Evolutionary conservation across 2,113 vertebrate species (phyloP).

Genomic region (Cariama cristata): DNA sequence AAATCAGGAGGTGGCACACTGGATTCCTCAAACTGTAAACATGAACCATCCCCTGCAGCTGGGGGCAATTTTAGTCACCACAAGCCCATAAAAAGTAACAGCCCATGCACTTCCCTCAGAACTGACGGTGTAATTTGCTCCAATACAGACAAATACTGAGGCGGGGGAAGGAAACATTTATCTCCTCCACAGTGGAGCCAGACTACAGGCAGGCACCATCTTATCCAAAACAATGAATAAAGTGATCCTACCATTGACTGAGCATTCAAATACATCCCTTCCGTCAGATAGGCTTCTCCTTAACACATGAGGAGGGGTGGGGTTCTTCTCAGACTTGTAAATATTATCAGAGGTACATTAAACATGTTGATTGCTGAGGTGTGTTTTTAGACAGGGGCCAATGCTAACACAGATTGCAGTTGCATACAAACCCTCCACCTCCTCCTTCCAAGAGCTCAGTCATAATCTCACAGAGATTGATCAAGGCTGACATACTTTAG

Average conservation of each 20-base stretch:
- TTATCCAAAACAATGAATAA: conserved; percentile 1
- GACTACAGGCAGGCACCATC: neutral
- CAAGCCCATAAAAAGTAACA: conserved; percentile 1
- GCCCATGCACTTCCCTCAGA: neutral
- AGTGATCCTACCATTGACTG: neutral
- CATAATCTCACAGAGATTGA: neutral
- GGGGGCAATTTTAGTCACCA: conserved; percentile 21
- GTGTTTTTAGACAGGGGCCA: neutral
- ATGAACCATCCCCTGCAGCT: neutral
- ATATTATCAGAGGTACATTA: neutral
- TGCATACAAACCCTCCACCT: neutral
- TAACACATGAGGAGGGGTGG: neutral
- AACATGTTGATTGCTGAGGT: neutral
- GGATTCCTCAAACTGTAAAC: neutral
- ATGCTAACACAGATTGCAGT: neutral
- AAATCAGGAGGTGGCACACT: neutral
- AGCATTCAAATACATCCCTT: neutral
- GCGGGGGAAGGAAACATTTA: neutral
- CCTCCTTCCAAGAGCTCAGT: neutral
- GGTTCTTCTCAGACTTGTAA: neutral
- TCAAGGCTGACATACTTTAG: neutral
- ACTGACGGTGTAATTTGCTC: neutral
- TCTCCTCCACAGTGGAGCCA: neutral
- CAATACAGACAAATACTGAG: neutral
- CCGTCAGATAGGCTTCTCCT: neutral